Evolutionary conservation across 2,113 vertebrate genomes (phyloP).

Genomic region (Nesospiza acunhae): DNA sequence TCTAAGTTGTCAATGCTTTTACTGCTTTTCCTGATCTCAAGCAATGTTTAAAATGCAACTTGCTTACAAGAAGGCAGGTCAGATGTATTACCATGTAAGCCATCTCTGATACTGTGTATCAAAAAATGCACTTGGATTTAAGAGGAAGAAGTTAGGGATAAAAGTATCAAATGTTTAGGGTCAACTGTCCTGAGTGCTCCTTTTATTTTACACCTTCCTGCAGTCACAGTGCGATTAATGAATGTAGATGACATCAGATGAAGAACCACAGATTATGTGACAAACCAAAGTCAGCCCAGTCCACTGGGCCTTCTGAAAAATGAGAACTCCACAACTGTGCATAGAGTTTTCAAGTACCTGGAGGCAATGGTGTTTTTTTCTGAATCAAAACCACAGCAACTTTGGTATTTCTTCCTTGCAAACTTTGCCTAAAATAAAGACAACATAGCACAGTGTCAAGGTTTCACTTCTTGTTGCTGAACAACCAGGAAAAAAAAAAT

Average conservation of each 20-base stretch:
- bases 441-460: neutral
- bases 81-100: fast-evolving
- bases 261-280: neutral
- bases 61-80: neutral
- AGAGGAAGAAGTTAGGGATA: neutral
- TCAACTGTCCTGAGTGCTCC: neutral
- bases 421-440: constrained; percentile 84
- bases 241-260: neutral
- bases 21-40: neutral
- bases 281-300: neutral
- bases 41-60: neutral
- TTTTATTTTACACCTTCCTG: neutral
- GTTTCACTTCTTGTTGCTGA: neutral
- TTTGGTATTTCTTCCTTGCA: constrained; percentile 97
- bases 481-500: neutral
- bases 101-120: neutral
- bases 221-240: neutral
- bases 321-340: neutral
- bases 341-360: constrained; percentile 78
- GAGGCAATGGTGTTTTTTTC: constrained; percentile 96
- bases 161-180: neutral
- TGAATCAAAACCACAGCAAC: constrained; percentile 98
- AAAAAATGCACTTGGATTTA: neutral
- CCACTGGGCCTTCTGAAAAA: neutral
- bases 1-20: neutral